These are phyloP conservation scores for Phaetusa simplex DNA, from an alignment of 2,113 vertebrate genomes.

Conservation along the genomic window DNA sequence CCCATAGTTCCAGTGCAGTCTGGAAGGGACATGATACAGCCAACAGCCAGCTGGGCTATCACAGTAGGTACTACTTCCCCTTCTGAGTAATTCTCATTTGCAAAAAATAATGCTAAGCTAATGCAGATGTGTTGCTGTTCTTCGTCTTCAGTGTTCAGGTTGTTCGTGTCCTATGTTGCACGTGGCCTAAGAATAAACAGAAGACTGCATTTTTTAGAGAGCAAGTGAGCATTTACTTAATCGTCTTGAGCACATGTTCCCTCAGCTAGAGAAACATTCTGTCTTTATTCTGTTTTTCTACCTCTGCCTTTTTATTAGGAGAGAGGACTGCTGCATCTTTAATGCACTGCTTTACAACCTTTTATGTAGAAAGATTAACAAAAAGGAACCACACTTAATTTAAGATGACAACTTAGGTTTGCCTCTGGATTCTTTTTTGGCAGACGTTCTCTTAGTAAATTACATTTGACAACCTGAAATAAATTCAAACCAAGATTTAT, in stretches of 20 bases:
- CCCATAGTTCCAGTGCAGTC: background rate
- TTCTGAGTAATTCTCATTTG: background rate
- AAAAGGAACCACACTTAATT: slow-evolving; percentile 70
- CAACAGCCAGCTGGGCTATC: background rate
- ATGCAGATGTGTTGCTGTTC: background rate
- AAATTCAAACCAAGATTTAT: slow-evolving; percentile 68
- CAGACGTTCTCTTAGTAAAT: slow-evolving; percentile 67
- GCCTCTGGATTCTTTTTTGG: slow-evolving; percentile 60
- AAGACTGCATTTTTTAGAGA: background rate
- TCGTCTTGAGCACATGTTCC: background rate
- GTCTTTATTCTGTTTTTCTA: slow-evolving; percentile 14
- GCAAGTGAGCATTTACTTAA: background rate
- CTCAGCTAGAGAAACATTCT: background rate
- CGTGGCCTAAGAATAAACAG: background rate
- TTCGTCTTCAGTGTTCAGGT: background rate
- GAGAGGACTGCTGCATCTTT: slow-evolving; percentile 14
- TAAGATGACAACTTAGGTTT: slow-evolving; percentile 68
- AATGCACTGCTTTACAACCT: slow-evolving; percentile 41
- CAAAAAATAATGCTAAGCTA: background rate
- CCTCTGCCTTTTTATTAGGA: background rate
- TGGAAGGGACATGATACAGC: background rate
- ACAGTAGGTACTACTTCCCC: background rate
- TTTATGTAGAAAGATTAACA: slow-evolving; percentile 64
- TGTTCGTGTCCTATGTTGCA: background rate
- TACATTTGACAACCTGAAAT: slow-evolving; percentile 72